These are phyloP conservation scores for Salvelinus namaycush DNA, from an alignment of 2,113 vertebrate species.

Conservation along the genomic window DNA sequence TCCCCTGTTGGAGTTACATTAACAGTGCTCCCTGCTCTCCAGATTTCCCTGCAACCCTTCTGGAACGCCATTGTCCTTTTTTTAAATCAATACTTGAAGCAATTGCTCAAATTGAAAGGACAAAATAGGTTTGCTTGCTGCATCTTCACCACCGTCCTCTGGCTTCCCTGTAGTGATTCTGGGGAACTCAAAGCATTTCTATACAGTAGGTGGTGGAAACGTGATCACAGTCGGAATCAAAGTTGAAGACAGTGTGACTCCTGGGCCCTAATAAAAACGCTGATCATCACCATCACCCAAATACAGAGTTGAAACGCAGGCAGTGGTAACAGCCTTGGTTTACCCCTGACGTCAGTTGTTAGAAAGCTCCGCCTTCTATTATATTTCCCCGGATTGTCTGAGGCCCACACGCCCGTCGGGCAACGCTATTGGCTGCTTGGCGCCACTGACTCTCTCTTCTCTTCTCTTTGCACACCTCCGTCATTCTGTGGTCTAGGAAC, in stretches of 20 bases:
- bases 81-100: constrained; percentile 85
- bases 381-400: constrained; percentile 16
- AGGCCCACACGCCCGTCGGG: not conserved
- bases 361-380: constrained; percentile 22
- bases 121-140: constrained; percentile 69
- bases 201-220: constrained; percentile 55
- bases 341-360: not conserved
- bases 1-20: constrained; percentile 84
- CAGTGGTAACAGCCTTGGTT: constrained; percentile 8
- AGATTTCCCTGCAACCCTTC: constrained; percentile 82
- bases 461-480: constrained; percentile 16
- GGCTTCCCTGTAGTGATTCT: constrained; percentile 60
- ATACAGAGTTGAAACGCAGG: not conserved
- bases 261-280: constrained; percentile 34
- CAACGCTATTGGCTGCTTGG: not conserved
- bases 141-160: constrained; percentile 52
- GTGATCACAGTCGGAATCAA: constrained; percentile 64
- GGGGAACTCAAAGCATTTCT: constrained; percentile 53
- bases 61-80: constrained; percentile 84
- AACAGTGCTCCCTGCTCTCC: constrained; percentile 67
- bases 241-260: constrained; percentile 68
- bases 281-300: constrained; percentile 16
- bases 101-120: constrained; percentile 80
- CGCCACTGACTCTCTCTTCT: not conserved
- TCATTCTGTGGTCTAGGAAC: not conserved